A percentile compares a stretch with the other conserved stretches of the same genome.
Evolutionary conservation across 2,797 vertebrate genomes (phyloP).

Genomic region (Lophotriccus pileatus): DNA sequence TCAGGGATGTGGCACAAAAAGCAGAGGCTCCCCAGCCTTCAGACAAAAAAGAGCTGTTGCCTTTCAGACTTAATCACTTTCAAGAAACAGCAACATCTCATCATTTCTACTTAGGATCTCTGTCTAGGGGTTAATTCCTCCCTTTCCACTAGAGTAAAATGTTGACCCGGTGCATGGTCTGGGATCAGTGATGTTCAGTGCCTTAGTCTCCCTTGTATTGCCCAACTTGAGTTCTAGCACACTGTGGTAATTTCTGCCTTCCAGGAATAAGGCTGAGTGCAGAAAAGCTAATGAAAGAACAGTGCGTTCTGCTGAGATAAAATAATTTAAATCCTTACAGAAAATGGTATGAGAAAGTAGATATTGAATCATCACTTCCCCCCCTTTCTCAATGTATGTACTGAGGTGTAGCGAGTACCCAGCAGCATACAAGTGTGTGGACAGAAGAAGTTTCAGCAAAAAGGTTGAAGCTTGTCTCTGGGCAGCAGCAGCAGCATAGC

Average conservation of each 20-base stretch:
- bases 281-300: background rate
- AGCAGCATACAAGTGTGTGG: accelerated
- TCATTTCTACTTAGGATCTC: background rate
- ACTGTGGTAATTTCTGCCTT: background rate
- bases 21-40: background rate
- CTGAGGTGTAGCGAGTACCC: background rate
- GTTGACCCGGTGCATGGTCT: background rate
- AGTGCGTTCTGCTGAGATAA: background rate
- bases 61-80: background rate
- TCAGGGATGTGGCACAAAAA: background rate
- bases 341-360: background rate
- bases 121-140: background rate
- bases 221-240: background rate
- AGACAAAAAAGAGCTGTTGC: background rate
- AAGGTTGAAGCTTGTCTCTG: background rate
- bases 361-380: background rate
- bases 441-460: background rate
- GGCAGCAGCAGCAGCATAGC: background rate
- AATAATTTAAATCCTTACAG: background rate
- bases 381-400: background rate
- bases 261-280: background rate
- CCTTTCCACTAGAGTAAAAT: background rate
- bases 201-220: background rate
- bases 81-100: background rate
- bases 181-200: background rate